These are phyloP conservation scores for Sebastes cheni DNA, from an alignment of 2,797 vertebrate species.

Conservation along the genomic window DNA sequence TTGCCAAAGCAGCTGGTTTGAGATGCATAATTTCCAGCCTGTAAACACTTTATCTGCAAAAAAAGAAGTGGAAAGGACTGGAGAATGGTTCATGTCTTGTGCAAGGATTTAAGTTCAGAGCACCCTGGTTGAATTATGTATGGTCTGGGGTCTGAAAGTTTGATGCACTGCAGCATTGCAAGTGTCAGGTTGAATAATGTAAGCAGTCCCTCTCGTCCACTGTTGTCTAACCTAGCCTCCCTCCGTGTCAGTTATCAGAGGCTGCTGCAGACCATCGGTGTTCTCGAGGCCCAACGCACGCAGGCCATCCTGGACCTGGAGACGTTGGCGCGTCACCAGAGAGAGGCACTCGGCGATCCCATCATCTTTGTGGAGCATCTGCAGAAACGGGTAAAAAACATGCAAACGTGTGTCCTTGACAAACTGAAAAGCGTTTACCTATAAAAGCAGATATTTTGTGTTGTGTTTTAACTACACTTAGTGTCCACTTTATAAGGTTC, in stretches of 20 bases:
- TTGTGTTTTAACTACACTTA: background rate
- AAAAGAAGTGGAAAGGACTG: conserved; percentile 6
- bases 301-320: conserved; percentile 98
- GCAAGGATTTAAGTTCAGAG: conserved; percentile 29
- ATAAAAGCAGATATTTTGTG: background rate
- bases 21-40: background rate
- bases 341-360: conserved; percentile 91
- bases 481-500: background rate
- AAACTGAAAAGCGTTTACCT: background rate
- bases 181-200: conserved; percentile 65
- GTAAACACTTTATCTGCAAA: conserved; percentile 14
- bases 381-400: conserved; percentile 91
- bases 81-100: conserved; percentile 8
- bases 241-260: conserved; percentile 93
- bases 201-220: conserved; percentile 40
- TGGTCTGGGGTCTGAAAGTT: conserved; percentile 49
- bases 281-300: conserved; percentile 96
- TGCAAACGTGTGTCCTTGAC: background rate
- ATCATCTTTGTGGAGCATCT: conserved; percentile 97
- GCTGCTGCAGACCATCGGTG: conserved; percentile 97
- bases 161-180: conserved; percentile 60
- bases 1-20: background rate
- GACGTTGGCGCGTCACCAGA: conserved; percentile 91
- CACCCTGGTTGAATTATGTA: conserved; percentile 57
- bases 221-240: conserved; percentile 42